Conservation (phyloP, 2,888 invertebrate species). For the Apotomis turbidana region DNA sequence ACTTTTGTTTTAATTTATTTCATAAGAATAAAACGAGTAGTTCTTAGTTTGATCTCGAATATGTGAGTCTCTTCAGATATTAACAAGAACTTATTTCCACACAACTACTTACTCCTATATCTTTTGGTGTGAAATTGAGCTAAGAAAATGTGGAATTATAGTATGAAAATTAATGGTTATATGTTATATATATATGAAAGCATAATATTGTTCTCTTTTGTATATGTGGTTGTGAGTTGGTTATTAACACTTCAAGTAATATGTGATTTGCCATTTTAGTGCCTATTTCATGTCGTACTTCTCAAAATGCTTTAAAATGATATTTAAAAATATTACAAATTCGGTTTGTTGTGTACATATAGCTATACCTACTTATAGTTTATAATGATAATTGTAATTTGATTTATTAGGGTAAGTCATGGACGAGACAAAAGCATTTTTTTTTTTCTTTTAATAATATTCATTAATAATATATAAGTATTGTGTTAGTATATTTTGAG, state of each 20-base stretch:
- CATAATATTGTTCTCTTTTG: slow-evolving; percentile 54
- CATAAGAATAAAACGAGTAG: slow-evolving; percentile 8
- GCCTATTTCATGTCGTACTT: slow-evolving; percentile 70
- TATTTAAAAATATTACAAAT: slow-evolving; percentile 38
- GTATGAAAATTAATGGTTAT: slow-evolving; percentile 31
- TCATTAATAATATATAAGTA: slow-evolving; percentile 3
- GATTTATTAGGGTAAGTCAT: slow-evolving; percentile 32
- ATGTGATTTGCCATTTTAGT: slow-evolving; percentile 80
- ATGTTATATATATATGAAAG: slow-evolving; percentile 33
- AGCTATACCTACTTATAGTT: slow-evolving; percentile 28
- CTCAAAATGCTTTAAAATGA: slow-evolving; percentile 60
- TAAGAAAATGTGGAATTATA: slow-evolving; percentile 15
- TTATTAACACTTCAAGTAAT: slow-evolving; percentile 65
- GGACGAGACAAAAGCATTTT: slow-evolving; percentile 37
- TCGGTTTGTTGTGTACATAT: slow-evolving; percentile 39
- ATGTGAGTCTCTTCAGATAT: slow-evolving; percentile 23
- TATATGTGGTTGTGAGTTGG: slow-evolving; percentile 77
- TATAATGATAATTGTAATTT: slow-evolving; percentile 28
- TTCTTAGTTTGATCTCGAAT: slow-evolving; percentile 27
- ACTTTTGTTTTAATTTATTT: not conserved
- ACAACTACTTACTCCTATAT: not conserved
- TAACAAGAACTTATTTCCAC: slow-evolving; percentile 6
- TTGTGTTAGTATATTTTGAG: not conserved
- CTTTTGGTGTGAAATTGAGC: slow-evolving; percentile 8
- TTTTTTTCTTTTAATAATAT: slow-evolving; percentile 19